Conservation (phyloP, 2,797 vertebrate species). For the Ptychadena robeensis region DNA sequence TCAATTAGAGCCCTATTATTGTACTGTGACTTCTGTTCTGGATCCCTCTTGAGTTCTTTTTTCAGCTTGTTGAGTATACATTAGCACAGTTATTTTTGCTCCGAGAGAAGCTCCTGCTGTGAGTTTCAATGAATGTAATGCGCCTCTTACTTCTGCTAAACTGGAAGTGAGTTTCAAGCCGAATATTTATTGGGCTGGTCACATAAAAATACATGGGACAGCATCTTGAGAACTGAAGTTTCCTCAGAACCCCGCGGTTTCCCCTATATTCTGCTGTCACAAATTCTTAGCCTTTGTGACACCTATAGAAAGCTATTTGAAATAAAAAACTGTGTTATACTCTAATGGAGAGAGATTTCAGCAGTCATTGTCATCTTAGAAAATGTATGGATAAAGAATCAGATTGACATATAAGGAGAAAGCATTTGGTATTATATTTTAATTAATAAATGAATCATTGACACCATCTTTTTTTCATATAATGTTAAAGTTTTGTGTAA, state of each 20-base stretch:
- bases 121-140: slow-evolving; percentile 23
- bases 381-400: too few species aligned
- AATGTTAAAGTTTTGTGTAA: too few species aligned
- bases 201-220: background rate
- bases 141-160: background rate
- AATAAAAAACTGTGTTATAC: too few species aligned
- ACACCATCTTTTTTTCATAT: too few species aligned
- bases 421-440: too few species aligned
- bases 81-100: slow-evolving; percentile 26
- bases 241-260: background rate
- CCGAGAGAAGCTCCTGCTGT: slow-evolving; percentile 6
- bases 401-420: too few species aligned
- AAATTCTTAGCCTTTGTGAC: too few species aligned
- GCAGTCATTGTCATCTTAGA: too few species aligned
- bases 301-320: too few species aligned
- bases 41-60: slow-evolving; percentile 14
- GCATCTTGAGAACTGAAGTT: background rate
- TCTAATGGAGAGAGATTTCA: too few species aligned
- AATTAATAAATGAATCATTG: too few species aligned
- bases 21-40: slow-evolving; percentile 1
- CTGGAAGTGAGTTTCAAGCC: background rate
- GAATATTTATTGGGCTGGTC: too few species aligned
- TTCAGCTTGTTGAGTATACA: slow-evolving; percentile 24
- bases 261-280: background rate
- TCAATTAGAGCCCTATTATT: slow-evolving; percentile 27